A percentile compares a stretch with the other conserved stretches of the same genome.
phyloP scores from a whole-genome alignment of 2,797 vertebrate species.

The Danio albolineatus region DNA sequence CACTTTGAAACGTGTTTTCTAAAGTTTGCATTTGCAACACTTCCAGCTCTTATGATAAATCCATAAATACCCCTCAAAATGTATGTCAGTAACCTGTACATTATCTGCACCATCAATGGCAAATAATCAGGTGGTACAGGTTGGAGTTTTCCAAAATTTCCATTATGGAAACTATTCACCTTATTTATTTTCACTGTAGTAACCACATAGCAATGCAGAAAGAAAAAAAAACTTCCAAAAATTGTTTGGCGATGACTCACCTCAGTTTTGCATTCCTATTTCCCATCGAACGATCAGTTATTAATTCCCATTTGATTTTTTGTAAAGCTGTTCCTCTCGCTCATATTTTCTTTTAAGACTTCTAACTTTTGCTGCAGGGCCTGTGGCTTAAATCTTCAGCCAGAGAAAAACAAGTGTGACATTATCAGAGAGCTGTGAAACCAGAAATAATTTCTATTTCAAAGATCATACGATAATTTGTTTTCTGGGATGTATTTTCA shows the following conservation, averaged over 20 bases:
- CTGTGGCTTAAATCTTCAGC: slow-evolving; percentile 49
- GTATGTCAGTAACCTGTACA: too few relatives aligned
- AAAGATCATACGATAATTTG: background rate
- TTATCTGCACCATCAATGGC: too few relatives aligned
- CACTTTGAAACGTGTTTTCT: too few relatives aligned
- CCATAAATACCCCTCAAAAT: background rate
- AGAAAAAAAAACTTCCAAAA: too few relatives aligned
- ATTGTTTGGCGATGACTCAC: background rate
- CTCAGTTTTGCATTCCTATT: background rate
- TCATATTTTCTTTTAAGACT: background rate
- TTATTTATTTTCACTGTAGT: background rate
- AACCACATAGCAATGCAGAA: background rate
- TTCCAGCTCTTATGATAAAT: background rate
- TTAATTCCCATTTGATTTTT: background rate
- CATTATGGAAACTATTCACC: too few relatives aligned
- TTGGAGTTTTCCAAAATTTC: too few relatives aligned
- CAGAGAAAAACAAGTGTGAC: slow-evolving; percentile 52
- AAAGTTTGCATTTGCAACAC: too few relatives aligned
- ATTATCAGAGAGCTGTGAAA: slow-evolving; percentile 53
- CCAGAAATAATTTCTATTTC: background rate
- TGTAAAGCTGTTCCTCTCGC: too few relatives aligned
- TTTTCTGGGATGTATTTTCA: background rate
- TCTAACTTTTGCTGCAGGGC: background rate
- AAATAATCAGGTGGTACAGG: too few relatives aligned
- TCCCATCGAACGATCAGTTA: background rate